Conservation (phyloP, 2,113 vertebrate genomes). For the Mus pahari region DNA sequence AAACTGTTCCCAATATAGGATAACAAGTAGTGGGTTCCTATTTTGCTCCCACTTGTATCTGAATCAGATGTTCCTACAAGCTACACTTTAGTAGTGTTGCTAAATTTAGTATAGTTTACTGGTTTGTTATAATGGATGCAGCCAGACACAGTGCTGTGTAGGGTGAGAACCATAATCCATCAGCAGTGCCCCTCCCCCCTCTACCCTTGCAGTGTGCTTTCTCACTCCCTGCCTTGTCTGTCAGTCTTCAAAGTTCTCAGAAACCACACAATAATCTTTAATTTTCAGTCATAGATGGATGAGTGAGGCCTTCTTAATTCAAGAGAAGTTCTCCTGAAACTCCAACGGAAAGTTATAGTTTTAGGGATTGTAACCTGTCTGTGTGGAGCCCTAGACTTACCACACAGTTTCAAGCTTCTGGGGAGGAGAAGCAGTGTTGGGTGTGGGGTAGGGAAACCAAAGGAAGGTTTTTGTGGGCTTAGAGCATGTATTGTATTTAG, state of each 20-base stretch:
- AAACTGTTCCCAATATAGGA: background rate
- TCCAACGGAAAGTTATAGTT: background rate
- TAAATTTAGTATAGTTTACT: too few species aligned
- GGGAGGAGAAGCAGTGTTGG: too few species aligned
- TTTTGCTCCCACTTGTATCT: background rate
- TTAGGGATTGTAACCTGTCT: too few species aligned
- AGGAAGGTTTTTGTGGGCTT: background rate
- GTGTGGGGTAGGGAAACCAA: background rate
- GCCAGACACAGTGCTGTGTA: background rate
- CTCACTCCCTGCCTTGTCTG: too few species aligned
- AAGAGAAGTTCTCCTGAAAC: background rate
- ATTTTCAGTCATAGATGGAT: background rate
- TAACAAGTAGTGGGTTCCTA: background rate
- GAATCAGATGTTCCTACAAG: background rate
- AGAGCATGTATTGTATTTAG: background rate
- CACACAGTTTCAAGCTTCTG: background rate
- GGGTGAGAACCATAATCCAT: background rate
- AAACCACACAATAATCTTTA: background rate
- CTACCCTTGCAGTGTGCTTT: too few species aligned
- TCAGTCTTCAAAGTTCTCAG: background rate
- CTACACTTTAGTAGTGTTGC: too few species aligned
- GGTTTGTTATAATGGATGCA: background rate
- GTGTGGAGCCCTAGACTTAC: background rate
- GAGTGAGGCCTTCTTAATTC: background rate
- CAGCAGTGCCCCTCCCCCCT: background rate